Percentiles rank a stretch among this genome's conserved stretches.
Conservation (phyloP, 1,140 invertebrate genomes). For the Brachionus rubens region DNA sequence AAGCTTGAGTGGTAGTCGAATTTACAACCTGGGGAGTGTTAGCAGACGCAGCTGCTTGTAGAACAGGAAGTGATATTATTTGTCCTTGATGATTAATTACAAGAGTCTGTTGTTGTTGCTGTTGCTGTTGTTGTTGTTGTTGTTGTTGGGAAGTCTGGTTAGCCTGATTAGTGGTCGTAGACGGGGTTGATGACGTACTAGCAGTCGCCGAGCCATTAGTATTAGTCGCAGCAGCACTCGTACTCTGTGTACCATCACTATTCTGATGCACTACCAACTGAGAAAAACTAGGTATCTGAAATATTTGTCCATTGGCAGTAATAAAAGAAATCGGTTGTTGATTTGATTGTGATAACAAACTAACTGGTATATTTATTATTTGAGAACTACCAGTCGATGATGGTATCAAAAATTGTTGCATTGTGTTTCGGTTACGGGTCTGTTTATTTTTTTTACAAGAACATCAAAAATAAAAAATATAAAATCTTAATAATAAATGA, state of each 20-base stretch:
- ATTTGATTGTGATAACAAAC: conserved; percentile 25
- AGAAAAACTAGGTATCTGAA: conserved; percentile 16
- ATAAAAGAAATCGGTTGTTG: conserved; percentile 37
- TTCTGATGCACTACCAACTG: conserved; percentile 35
- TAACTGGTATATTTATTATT: conserved; percentile 43
- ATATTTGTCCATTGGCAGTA: conserved; percentile 40
- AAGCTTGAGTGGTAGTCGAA: background rate
- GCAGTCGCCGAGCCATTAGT: background rate
- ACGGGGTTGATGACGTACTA: background rate
- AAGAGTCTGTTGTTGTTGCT: conserved; percentile 24
- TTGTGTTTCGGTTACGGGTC: too few relatives aligned
- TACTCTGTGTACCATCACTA: background rate
- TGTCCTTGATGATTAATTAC: conserved; percentile 42
- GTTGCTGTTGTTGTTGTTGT: conserved; percentile 9
- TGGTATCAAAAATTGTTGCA: conserved; percentile 45
- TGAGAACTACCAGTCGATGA: conserved; percentile 43
- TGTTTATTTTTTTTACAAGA: background rate
- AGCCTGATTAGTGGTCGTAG: background rate
- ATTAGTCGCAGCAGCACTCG: background rate
- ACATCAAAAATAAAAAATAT: background rate
- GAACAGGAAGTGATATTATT: conserved; percentile 7
- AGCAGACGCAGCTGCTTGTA: background rate
- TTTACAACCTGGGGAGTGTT: background rate
- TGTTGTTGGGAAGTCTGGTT: background rate
- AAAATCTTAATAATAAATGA: conserved; percentile 11